phyloP scores from a whole-genome alignment of 2,888 invertebrate species.

The Peribatodes rhomboidaria region DNA sequence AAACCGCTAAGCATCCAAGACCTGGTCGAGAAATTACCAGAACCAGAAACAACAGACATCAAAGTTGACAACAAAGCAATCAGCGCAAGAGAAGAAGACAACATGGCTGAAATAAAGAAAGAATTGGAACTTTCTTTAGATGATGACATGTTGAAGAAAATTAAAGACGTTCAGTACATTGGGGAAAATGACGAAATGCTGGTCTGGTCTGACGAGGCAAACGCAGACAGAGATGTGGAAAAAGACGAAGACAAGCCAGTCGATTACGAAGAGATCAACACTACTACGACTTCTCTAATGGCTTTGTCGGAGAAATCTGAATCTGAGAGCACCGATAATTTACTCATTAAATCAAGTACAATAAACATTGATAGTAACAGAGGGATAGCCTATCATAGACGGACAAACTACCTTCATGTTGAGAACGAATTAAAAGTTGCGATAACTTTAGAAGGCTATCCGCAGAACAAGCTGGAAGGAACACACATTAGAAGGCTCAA shows the following conservation, averaged over 20 bases:
- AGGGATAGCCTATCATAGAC: conserved; percentile 77
- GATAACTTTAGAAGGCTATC: conserved; percentile 75
- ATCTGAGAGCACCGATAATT: conserved; percentile 70
- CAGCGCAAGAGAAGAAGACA: not conserved
- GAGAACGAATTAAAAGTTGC: conserved; percentile 78
- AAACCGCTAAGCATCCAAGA: conserved; percentile 40
- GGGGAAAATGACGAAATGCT: conserved; percentile 67
- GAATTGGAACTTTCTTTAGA: conserved; percentile 57
- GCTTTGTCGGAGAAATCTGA: conserved; percentile 70
- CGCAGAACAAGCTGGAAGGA: conserved; percentile 76
- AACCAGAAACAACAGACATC: not conserved
- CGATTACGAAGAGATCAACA: conserved; percentile 38
- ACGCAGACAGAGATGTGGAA: conserved; percentile 47
- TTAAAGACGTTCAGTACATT: conserved; percentile 66
- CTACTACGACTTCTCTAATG: conserved; percentile 54
- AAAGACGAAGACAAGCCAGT: conserved; percentile 32
- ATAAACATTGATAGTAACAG: conserved; percentile 76
- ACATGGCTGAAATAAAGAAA: conserved; percentile 27
- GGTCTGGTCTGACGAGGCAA: conserved; percentile 66
- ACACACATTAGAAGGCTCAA: conserved; percentile 74
- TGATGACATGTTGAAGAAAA: conserved; percentile 62
- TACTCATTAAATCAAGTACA: conserved; percentile 66
- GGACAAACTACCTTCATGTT: conserved; percentile 78
- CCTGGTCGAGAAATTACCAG: conserved; percentile 22
- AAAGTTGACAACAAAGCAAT: not conserved